Evolutionary conservation across 2,797 vertebrate genomes (phyloP).

Genomic region (Eospalax fontanierii): DNA sequence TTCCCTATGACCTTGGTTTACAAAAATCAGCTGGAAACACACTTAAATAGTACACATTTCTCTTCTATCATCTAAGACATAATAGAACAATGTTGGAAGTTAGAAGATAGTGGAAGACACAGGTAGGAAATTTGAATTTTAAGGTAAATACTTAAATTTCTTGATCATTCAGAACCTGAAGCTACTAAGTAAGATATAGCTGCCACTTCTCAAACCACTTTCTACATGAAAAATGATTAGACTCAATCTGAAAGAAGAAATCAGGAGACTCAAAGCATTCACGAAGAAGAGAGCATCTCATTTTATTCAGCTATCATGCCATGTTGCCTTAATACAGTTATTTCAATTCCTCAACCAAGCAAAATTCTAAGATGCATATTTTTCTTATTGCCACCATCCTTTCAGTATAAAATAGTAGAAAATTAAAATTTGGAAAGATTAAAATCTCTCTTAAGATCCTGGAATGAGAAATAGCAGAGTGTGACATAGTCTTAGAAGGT

Average conservation of each 20-base stretch:
- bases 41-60: neutral
- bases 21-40: neutral
- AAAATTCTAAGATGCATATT: neutral
- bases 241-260: neutral
- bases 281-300: neutral
- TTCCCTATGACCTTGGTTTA: neutral
- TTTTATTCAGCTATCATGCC: neutral
- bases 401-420: neutral
- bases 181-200: neutral
- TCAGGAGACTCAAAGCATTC: neutral
- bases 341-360: neutral
- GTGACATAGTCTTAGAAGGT: neutral
- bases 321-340: neutral
- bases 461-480: neutral
- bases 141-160: neutral
- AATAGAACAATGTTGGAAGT: neutral
- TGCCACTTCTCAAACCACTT: neutral
- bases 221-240: neutral
- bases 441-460: neutral
- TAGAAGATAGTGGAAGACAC: rapidly evolving
- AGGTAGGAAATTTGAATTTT: neutral
- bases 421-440: neutral
- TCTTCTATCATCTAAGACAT: neutral
- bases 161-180: neutral
- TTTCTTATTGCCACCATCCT: neutral